These are phyloP conservation scores for Phthorimaea operculella DNA, from an alignment of 1,140 invertebrate genomes.

Conservation along the genomic window DNA sequence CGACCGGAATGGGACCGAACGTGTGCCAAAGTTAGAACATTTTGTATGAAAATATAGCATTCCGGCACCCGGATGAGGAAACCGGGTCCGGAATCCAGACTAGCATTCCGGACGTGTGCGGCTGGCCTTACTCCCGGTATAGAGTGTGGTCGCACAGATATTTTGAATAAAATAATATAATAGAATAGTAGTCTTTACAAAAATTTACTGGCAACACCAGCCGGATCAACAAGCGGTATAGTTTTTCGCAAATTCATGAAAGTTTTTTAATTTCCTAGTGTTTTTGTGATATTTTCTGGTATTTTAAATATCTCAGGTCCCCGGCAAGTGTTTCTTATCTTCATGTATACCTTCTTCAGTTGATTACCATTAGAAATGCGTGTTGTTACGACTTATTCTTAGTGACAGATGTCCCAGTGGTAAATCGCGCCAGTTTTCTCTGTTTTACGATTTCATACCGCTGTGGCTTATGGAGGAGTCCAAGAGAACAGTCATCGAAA, in stretches of 20 bases:
- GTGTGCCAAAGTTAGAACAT: no score
- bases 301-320: no score
- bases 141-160: no score
- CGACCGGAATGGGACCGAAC: no score
- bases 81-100: no score
- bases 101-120: no score
- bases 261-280: conserved; percentile 23
- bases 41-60: no score
- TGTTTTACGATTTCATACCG: conserved; percentile 22
- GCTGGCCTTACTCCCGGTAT: no score
- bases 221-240: conserved; percentile 56
- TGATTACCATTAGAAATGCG: conserved; percentile 25
- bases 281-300: conserved; percentile 7
- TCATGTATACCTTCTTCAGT: no score
- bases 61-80: no score
- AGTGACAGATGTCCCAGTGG: conserved; percentile 51
- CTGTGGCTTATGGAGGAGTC: conserved; percentile 37
- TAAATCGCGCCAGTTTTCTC: conserved; percentile 50
- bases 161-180: no score
- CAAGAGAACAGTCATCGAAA: conserved; percentile 24
- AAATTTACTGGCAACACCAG: conserved; percentile 30
- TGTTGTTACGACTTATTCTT: conserved; percentile 23
- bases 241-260: conserved; percentile 23
- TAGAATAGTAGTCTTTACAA: neutral
- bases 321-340: no score